Conservation (phyloP, 2,888 invertebrate genomes). For the Arctia plantaginis region DNA sequence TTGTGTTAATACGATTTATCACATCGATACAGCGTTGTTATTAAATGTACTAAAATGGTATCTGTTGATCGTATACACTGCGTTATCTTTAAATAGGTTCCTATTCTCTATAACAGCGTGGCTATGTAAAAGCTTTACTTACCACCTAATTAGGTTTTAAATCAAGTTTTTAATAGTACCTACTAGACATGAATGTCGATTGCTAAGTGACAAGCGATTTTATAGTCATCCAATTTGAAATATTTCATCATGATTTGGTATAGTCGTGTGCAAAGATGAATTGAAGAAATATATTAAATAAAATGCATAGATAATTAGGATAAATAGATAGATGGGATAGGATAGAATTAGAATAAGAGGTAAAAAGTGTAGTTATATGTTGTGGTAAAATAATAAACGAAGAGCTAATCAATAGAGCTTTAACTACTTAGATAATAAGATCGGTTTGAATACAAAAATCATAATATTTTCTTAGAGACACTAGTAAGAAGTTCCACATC, state of each 20-base stretch:
- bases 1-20: constrained; percentile 22
- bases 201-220: constrained; percentile 55
- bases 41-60: constrained; percentile 13
- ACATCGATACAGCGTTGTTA: constrained; percentile 19
- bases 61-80: constrained; percentile 7
- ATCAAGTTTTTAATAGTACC: constrained; percentile 8
- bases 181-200: constrained; percentile 28
- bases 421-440: neutral
- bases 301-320: neutral
- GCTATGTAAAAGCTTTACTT: neutral
- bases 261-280: constrained; percentile 23
- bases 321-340: no score
- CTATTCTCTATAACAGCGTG: neutral
- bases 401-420: neutral
- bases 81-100: neutral
- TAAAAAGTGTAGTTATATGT: neutral
- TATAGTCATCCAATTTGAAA: constrained; percentile 52
- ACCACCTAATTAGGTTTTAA: constrained; percentile 5
- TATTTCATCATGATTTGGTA: constrained; percentile 54
- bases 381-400: neutral
- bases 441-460: neutral
- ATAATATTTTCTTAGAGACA: neutral
- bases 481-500: neutral
- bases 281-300: neutral
- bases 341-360: neutral